phyloP scores from a whole-genome alignment of 2,888 invertebrate species.

The Eledona agricola region DNA sequence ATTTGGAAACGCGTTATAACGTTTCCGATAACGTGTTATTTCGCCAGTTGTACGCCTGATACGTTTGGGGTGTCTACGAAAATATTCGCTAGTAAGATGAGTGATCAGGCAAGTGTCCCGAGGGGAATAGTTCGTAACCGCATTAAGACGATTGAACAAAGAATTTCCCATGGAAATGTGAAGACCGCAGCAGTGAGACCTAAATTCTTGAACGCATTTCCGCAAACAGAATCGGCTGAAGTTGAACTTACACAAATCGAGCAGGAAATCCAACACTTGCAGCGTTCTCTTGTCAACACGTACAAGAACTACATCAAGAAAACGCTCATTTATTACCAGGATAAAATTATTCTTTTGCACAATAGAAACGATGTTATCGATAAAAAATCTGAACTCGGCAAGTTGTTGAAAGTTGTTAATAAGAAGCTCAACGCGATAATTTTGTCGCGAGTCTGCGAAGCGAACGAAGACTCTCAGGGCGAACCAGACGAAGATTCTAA shows the following conservation, averaged over 20 bases:
- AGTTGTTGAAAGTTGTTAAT: conserved; percentile 10
- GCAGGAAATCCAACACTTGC: conserved; percentile 15
- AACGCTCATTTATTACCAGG: conserved; percentile 29
- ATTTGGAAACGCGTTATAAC: conserved; percentile 3
- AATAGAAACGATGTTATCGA: conserved; percentile 9
- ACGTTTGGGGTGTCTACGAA: too few species aligned
- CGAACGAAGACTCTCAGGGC: too few species aligned
- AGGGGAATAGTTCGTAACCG: too few species aligned
- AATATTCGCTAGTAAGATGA: too few species aligned
- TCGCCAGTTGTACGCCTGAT: too few species aligned
- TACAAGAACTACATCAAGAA: conserved; percentile 17
- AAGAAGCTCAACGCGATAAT: conserved; percentile 10
- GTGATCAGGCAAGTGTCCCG: too few species aligned
- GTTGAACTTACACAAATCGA: conserved; percentile 17
- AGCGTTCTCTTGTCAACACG: conserved; percentile 4
- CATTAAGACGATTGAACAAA: too few species aligned
- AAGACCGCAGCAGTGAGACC: neutral
- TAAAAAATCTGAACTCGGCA: conserved; percentile 15
- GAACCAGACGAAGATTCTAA: too few species aligned
- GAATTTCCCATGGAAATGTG: conserved; percentile 19
- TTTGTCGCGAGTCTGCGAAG: too few species aligned
- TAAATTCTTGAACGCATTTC: neutral
- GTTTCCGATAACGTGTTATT: too few species aligned
- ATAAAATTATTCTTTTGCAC: conserved; percentile 13
- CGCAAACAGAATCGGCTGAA: conserved; percentile 2